phyloP scores from a whole-genome alignment of 1,140 invertebrate species.

The Carposina sasakii region DNA sequence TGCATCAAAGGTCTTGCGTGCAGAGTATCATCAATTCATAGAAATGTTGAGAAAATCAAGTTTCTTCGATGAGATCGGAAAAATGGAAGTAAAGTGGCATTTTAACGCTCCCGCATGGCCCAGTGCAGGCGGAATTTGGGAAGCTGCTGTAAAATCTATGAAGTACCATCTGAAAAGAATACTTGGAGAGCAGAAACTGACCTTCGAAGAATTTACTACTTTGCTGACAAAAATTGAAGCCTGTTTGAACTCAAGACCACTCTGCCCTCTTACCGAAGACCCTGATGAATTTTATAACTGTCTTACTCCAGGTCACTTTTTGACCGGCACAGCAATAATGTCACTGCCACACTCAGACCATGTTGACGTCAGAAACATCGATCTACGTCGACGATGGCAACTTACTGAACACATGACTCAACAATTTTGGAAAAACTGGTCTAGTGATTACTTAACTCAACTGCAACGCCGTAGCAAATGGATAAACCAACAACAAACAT shows the following conservation, averaged over 20 bases:
- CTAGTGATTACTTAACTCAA: constrained; percentile 28
- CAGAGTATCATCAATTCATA: constrained; percentile 13
- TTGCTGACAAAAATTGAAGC: constrained; percentile 42
- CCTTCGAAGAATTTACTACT: constrained; percentile 34
- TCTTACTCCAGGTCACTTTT: constrained; percentile 11
- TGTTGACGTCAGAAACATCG: too few relatives aligned
- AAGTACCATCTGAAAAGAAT: constrained; percentile 37
- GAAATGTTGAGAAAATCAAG: constrained; percentile 11
- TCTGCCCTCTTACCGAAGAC: constrained; percentile 14
- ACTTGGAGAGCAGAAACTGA: constrained; percentile 31
- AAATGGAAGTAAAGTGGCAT: constrained; percentile 27
- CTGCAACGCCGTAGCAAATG: constrained; percentile 31
- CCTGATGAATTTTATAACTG: not conserved
- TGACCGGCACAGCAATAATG: too few relatives aligned
- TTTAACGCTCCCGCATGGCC: constrained; percentile 42
- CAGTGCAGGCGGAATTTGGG: constrained; percentile 36
- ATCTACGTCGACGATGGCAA: too few relatives aligned
- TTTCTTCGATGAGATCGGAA: constrained; percentile 8
- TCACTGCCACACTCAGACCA: constrained; percentile 8
- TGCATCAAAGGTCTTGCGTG: constrained; percentile 13
- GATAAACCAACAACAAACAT: too few relatives aligned
- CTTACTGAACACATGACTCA: constrained; percentile 24
- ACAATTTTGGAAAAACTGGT: constrained; percentile 34
- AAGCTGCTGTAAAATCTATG: constrained; percentile 24
- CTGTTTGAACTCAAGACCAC: constrained; percentile 40